A percentile compares a stretch with the other conserved stretches of the same genome.
Conservation (phyloP, 2,113 vertebrate genomes). For the Apaloderma vittatum region DNA sequence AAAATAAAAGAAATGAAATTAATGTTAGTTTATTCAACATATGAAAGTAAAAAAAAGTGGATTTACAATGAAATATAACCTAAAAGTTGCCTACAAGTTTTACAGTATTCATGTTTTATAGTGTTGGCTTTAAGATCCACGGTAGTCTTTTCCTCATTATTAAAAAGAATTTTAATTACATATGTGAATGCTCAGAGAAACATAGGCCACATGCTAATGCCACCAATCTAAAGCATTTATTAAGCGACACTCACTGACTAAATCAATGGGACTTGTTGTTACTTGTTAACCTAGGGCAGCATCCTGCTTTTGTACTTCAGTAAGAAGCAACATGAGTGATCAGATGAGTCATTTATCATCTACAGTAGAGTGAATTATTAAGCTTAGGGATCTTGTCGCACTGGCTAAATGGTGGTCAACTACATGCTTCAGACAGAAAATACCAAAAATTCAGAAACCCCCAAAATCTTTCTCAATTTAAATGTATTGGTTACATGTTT, state of each 20-base stretch:
- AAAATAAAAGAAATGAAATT: neutral
- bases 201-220: neutral
- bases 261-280: slow-evolving; percentile 16
- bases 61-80: neutral
- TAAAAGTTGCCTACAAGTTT: neutral
- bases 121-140: neutral
- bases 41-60: neutral
- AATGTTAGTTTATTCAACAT: neutral
- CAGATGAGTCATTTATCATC: slow-evolving; percentile 65
- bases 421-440: slow-evolving; percentile 26
- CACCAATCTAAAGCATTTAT: neutral
- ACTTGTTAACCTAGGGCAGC: slow-evolving; percentile 44
- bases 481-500: neutral
- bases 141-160: neutral
- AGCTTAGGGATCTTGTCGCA: neutral
- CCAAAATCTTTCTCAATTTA: neutral
- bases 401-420: slow-evolving; percentile 31
- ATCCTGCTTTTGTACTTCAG: slow-evolving; percentile 28
- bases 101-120: neutral
- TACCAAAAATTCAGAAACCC: neutral
- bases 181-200: neutral
- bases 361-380: slow-evolving; percentile 32
- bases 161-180: neutral
- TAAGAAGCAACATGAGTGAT: slow-evolving; percentile 57
- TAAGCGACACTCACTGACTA: slow-evolving; percentile 27